phyloP scores from a whole-genome alignment of 1,140 invertebrate genomes.

The Pogonognathellus flavescens region DNA sequence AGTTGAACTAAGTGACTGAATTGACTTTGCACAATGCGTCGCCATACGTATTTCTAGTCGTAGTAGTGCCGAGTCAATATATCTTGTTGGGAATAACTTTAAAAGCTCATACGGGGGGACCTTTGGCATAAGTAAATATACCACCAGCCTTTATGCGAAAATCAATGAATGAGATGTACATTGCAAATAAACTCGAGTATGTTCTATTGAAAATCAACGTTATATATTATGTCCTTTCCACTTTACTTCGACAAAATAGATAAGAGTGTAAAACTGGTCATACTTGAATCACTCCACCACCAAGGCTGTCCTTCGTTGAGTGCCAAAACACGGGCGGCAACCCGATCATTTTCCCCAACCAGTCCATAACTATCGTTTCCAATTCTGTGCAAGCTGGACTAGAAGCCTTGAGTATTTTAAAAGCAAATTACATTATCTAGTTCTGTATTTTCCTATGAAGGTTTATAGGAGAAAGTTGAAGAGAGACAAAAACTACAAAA shows the following conservation, averaged over 20 bases:
- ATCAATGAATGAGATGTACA: constrained; percentile 47
- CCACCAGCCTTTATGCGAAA: constrained; percentile 33
- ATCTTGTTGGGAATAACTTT: background rate
- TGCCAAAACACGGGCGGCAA: constrained; percentile 91
- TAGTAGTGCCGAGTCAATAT: background rate
- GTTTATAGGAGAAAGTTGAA: too few species aligned
- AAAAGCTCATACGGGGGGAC: constrained; percentile 28
- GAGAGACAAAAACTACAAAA: too few species aligned
- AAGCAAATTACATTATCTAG: constrained; percentile 36
- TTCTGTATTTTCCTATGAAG: background rate
- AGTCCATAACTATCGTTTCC: constrained; percentile 97
- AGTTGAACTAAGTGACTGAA: background rate
- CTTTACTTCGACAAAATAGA: constrained; percentile 25
- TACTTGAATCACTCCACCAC: constrained; percentile 93
- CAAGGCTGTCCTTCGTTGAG: constrained; percentile 78
- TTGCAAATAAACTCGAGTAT: constrained; percentile 24
- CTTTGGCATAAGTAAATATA: constrained; percentile 31
- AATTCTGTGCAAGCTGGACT: constrained; percentile 97
- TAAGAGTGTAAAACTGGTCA: constrained; percentile 48
- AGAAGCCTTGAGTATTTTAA: constrained; percentile 77
- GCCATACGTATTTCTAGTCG: too few species aligned
- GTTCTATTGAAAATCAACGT: constrained; percentile 5
- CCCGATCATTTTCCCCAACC: constrained; percentile 94
- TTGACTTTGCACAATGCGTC: background rate
- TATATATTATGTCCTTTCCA: too few species aligned